These are phyloP conservation scores for Steatocranus sp. DNA, from an alignment of 2,797 vertebrate genomes.

Conservation along the genomic window DNA sequence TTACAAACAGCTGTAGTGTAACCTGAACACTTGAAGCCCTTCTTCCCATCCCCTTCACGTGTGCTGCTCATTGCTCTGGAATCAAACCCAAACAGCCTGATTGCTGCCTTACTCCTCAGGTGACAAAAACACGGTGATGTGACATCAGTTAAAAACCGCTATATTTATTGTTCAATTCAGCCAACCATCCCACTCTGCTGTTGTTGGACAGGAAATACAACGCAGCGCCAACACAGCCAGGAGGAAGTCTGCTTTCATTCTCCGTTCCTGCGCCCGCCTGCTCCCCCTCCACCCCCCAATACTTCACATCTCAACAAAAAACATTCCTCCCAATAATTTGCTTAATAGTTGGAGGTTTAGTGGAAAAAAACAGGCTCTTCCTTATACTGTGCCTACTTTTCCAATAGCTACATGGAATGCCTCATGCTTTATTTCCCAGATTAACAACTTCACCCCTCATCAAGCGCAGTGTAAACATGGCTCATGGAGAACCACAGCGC, in stretches of 20 bases:
- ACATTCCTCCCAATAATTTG: background rate
- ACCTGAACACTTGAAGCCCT: constrained; percentile 26
- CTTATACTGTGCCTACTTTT: constrained; percentile 17
- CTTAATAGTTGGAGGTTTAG: constrained; percentile 22
- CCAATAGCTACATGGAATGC: constrained; percentile 60
- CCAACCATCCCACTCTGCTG: constrained; percentile 66
- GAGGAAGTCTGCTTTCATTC: constrained; percentile 66
- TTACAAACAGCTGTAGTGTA: constrained; percentile 47
- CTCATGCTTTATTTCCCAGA: constrained; percentile 67
- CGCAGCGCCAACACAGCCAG: constrained; percentile 43
- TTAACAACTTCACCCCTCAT: constrained; percentile 75
- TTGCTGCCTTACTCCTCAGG: constrained; percentile 53
- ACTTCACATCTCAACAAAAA: constrained; percentile 16
- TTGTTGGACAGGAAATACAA: constrained; percentile 69
- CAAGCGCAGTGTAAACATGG: constrained; percentile 71
- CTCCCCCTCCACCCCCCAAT: background rate
- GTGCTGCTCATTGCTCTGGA: constrained; percentile 24
- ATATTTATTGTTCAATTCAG: constrained; percentile 75
- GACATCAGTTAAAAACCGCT: constrained; percentile 54
- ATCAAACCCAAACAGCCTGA: constrained; percentile 59
- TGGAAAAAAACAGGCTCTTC: background rate
- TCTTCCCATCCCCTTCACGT: background rate
- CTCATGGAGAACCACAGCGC: constrained; percentile 24
- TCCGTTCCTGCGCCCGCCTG: constrained; percentile 3
- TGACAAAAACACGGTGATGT: constrained; percentile 41